Base-by-base conservation (phyloP, 1,140 invertebrate genomes). In the Diorhabda elongata region DNA sequence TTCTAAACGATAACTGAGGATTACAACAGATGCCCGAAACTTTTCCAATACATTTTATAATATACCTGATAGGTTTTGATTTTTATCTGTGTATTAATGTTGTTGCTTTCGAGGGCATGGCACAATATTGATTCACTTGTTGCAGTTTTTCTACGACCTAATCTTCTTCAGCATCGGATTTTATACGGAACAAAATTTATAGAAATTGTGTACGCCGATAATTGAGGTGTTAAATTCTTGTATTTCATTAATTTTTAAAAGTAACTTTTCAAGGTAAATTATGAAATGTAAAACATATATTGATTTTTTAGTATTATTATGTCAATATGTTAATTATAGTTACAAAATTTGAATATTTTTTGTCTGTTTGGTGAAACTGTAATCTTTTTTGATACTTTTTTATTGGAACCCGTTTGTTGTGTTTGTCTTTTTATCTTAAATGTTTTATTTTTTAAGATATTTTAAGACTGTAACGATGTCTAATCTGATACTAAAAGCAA, bases 401-500 rank as follows among this genome's bases (percentile, higher is more conserved):
- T 52, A 52, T 52, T 52, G n/a, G n/a, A 52, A 8, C 2, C n/a
- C n/a, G 47, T 52, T 52, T 52, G 47, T 52, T 52, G 47, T 52
- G 47, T 52, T 41, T 42, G 68, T 64, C 68, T 72, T 72, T 72
- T 45, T 69, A 61, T 72, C 71, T 72, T 72, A 72, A 72, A 69
- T 61, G n/a, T 66, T 57, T 26, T 52, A 52, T 52, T 52, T 52
- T 52, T 73, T 73, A 73, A 71, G 72, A 71, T 61, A 61, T 61
- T 58, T 73, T 8, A 71, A 71, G 70, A 69, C 70, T 69, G 44
- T 56, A 64, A 58, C 56, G 70, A 61, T 68, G 64, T 70, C 65
- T 73, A 71, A 72, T 68, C 26, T 66, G 65, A 69, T 69, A 66
- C 41, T 71, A 68, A 72, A 75, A 26, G 74, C 74, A 75, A 75